Base-by-base conservation (phyloP, 2,888 invertebrate genomes). In the Willowsia nigromaculata region DNA sequence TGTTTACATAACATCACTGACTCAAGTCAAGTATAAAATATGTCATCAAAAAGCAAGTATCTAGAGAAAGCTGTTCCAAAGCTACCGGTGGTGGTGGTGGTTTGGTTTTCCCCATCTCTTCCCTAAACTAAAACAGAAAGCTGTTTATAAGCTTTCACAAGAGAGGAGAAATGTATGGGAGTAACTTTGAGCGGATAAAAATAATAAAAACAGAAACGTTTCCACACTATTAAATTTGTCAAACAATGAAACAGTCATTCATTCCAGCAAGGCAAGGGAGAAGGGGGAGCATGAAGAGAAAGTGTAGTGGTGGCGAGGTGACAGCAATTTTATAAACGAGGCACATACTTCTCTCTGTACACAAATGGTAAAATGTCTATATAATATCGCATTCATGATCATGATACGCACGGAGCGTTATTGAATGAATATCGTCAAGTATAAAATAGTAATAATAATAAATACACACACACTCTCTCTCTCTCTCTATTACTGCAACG, bases 141-240 rank as follows among this genome's bases (percentile, higher is more conserved):
- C 40, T 43, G n/a, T n/a, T n/a, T n/a, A n/a, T n/a, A 47, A 18
- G 40, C 43, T 65, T 6, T 22, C 59, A 50, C 11, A 3, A 50
- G n/a, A 50, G n/a, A 50, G n/a, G 50, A 50, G 37, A 27, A 65
- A 65, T 3, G 59, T 30, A 4, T 30, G 11, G 5, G 25, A 22
- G 25, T 56, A 56, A 22, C 25, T 6, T 33, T 30, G 5, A 74
- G 43, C 9, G 22, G 13, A 37, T n/a, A 22, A 65, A 65, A 65
- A 65, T 74, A 47, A 74, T 53, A 43, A 78, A 78, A 78, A 78
- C 78, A 53, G 53, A 43, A 18, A 56, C 50, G 13, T 86, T 80
- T 86, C 86, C 80, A 40, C 78, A 37, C 80, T 86, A 86, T 86
- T 86, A 80, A 86, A 86, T 86, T 86, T 86, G 86, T 86, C 86